Evolutionary conservation across 2,888 invertebrate species (phyloP), one percentile per base, ranked within the genome.

Genomic region (Pristionchus mayeri): DNA sequence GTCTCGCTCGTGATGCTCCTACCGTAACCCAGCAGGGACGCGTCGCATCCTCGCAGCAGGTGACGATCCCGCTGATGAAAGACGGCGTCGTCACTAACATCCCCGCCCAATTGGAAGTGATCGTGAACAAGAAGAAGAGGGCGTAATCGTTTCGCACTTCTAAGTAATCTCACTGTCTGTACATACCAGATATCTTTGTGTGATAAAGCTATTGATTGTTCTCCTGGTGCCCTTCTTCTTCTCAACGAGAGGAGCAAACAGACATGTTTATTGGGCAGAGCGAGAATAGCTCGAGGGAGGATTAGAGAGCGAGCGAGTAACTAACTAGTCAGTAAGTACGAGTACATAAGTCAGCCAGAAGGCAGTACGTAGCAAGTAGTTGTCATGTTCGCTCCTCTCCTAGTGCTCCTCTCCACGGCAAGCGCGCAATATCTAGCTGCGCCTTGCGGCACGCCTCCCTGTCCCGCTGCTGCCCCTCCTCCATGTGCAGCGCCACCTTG

Each of bases 141-240:
- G 63, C 63, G 3, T 63, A 34, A 63, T 30, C 30, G 21, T 34
- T 44, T 16, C 11, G 11, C 30, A 16, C 63, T 63, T 18, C 30
- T 63, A 16, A 57, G 34, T 63, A n/a, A n/a, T 57, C 21, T 57
- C n/a, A 11, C 9, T 63, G 63, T 63, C 63, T 63, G 63, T 63
- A 63, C 63, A 63, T 63, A 34, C 63, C 57, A 34, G 63, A 63
- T 63, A 30, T 63, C 63, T 3, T 57, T 57, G 57, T 57, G 57
- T 63, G 30, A 63, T 63, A 63, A 63, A 63, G 30, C 63, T 63
- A 63, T 63, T 63, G 30, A 34, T 63, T 63, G 63, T 63, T 63
- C 63, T 63, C 16, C 21, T n/a, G n/a, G n/a, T 57, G 57, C 27
- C 57, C n/a, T 57, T 57, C 24, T 57, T n/a, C n/a, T n/a, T n/a